phyloP scores from a whole-genome alignment of 2,113 vertebrate genomes.

The Ameiurus melas region DNA sequence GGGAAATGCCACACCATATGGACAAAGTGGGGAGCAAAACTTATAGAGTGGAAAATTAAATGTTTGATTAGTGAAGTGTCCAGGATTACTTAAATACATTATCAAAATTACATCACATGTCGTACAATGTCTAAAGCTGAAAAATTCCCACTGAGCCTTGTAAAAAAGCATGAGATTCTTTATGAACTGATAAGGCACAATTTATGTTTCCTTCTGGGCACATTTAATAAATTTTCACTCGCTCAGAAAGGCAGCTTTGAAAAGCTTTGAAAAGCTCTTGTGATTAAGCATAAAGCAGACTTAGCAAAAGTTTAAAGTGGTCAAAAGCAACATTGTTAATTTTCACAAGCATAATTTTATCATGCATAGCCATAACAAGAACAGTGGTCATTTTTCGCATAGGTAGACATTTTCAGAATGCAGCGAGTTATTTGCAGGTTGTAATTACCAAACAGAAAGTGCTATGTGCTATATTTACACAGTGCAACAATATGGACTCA shows the following conservation, averaged over 20 bases:
- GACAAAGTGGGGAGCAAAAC: not conserved
- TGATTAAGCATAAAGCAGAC: not conserved
- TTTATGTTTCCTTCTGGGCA: not conserved
- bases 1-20: not conserved
- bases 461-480: constrained; percentile 43
- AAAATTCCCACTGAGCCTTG: not conserved
- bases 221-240: not conserved
- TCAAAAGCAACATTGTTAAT: not conserved
- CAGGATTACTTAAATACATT: not conserved
- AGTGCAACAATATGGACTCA: constrained; percentile 36
- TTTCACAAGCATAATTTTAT: constrained; percentile 3
- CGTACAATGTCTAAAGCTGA: not conserved
- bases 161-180: not conserved
- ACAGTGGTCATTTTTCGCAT: constrained; percentile 30
- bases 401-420: constrained; percentile 40
- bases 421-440: constrained; percentile 35
- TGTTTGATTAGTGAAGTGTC: constrained; percentile 6
- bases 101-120: not conserved
- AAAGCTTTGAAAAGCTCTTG: too few relatives aligned
- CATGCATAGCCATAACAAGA: constrained; percentile 10
- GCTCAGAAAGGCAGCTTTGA: not conserved
- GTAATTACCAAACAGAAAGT: constrained; percentile 36
- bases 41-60: not conserved
- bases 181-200: not conserved
- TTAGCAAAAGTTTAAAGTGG: not conserved